Conservation (phyloP, 2,888 invertebrate species). For the Meteorus colon region DNA sequence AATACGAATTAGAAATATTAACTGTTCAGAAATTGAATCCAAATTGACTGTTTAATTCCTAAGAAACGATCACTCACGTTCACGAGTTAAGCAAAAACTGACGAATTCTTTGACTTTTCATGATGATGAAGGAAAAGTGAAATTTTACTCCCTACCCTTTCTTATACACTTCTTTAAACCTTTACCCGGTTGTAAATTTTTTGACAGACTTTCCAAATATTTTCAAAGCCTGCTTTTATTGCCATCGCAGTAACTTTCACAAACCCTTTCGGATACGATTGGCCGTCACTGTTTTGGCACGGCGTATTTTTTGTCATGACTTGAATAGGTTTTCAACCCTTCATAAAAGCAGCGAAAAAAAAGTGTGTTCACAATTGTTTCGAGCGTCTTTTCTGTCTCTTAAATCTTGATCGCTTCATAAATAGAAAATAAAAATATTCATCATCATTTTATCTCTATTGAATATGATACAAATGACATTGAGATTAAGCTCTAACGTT, state of each 20-base stretch:
- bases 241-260: slow-evolving; percentile 59
- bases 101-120: slow-evolving; percentile 46
- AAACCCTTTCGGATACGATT: slow-evolving; percentile 52
- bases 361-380: not conserved
- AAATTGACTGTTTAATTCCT: not conserved
- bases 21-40: not conserved
- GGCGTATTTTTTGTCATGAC: not conserved
- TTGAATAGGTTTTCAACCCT: not conserved
- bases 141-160: slow-evolving; percentile 61
- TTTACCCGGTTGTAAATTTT: slow-evolving; percentile 51
- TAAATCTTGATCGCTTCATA: not conserved
- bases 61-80: slow-evolving; percentile 38
- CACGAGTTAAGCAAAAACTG: slow-evolving; percentile 55
- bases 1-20: slow-evolving; percentile 10
- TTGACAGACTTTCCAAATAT: slow-evolving; percentile 62
- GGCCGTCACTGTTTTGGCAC: not conserved
- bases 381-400: not conserved
- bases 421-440: not conserved
- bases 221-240: slow-evolving; percentile 52
- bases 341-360: not conserved
- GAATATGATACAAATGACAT: not conserved
- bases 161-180: not conserved
- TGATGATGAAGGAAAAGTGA: slow-evolving; percentile 59
- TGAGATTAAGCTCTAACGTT: not conserved
- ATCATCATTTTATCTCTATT: not conserved